Conservation (phyloP, 2,888 invertebrate species). For the Orthonychiurus folsomi region DNA sequence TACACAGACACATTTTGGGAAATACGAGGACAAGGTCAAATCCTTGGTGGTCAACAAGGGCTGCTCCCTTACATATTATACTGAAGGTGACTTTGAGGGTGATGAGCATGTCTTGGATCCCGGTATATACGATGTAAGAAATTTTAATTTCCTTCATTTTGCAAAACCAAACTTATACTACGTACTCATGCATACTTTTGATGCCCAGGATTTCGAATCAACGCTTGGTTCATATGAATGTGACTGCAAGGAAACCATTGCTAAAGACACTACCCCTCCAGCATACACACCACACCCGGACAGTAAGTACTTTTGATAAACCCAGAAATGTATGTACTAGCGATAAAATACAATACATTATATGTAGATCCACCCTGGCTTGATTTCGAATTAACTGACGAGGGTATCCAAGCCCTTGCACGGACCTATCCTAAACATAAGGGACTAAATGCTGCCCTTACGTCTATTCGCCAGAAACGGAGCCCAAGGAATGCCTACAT, state of each 20-base stretch:
- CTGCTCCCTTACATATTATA: slow-evolving; percentile 13
- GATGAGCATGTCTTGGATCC: background rate
- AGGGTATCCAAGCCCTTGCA: no score
- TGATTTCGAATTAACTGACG: no score
- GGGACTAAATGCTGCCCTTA: slow-evolving; percentile 18
- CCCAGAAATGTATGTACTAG: no score
- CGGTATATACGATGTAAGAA: background rate
- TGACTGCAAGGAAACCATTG: background rate
- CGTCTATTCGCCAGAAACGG: slow-evolving; percentile 14
- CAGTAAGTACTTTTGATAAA: no score
- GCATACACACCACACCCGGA: background rate
- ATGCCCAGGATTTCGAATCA: background rate
- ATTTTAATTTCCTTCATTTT: background rate
- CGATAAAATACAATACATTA: no score
- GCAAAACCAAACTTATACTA: background rate
- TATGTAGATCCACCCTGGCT: no score
- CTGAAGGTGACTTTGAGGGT: slow-evolving; percentile 19
- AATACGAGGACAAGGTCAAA: slow-evolving; percentile 11
- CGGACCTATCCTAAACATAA: no score
- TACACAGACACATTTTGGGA: background rate
- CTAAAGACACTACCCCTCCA: background rate
- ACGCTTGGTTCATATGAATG: slow-evolving; percentile 1
- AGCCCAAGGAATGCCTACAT: slow-evolving; percentile 28
- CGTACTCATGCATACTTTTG: background rate
- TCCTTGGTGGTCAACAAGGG: slow-evolving; percentile 15